These are phyloP conservation scores for Maylandia zebra DNA, from an alignment of 2,113 vertebrate genomes.

Conservation along the genomic window DNA sequence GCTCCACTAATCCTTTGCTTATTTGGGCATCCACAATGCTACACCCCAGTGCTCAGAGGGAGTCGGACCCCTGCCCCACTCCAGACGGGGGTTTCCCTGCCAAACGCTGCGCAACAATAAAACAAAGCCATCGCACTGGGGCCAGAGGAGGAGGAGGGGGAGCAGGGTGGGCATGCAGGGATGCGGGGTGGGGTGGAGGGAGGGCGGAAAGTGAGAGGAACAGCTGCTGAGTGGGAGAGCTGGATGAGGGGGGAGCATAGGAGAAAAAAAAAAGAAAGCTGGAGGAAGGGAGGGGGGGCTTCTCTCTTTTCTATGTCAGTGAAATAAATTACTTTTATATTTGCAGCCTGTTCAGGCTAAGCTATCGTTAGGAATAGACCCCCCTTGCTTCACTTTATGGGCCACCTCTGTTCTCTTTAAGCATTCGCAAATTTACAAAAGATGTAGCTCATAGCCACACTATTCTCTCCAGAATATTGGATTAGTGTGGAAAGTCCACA, in stretches of 20 bases:
- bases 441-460: not conserved
- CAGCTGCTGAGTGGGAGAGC: conserved; percentile 64
- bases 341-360: conserved; percentile 17
- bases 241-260: not conserved
- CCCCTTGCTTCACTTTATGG: not conserved
- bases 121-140: conserved; percentile 54
- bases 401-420: not conserved
- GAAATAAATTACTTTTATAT: conserved; percentile 69
- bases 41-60: not conserved
- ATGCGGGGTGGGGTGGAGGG: not conserved
- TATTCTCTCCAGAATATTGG: not conserved
- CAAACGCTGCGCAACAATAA: conserved; percentile 46
- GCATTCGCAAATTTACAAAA: conserved; percentile 25
- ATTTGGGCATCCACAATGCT: conserved; percentile 6
- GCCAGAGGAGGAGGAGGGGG: not conserved
- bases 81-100: conserved; percentile 44
- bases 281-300: not conserved
- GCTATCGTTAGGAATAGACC: conserved; percentile 1
- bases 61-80: conserved; percentile 14
- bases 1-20: conserved; percentile 32
- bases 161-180: not conserved
- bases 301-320: conserved; percentile 43
- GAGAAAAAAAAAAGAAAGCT: not conserved
- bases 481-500: not conserved
- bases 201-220: conserved; percentile 59